These are phyloP conservation scores for Lasiommata megera DNA, from an alignment of 2,888 invertebrate genomes.

Conservation along the genomic window DNA sequence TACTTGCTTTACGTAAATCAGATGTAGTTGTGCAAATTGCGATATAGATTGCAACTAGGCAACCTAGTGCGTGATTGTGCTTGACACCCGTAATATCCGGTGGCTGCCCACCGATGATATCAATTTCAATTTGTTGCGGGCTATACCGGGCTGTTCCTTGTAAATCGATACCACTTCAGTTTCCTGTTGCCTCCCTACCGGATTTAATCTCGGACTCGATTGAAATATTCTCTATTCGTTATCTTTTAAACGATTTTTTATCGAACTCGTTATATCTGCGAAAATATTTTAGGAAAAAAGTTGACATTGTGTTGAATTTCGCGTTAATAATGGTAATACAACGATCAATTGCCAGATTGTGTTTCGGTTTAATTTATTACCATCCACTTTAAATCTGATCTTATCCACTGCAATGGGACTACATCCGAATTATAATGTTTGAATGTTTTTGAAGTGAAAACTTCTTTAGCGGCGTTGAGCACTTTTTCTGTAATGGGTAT, in stretches of 20 bases:
- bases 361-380: too few relatives aligned
- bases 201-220: constrained; percentile 71
- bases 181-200: constrained; percentile 72
- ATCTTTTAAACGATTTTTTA: constrained; percentile 25
- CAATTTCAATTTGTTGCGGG: constrained; percentile 80
- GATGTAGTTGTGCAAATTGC: constrained; percentile 16
- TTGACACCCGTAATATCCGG: constrained; percentile 80
- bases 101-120: constrained; percentile 75
- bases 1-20: constrained; percentile 3
- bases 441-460: too few relatives aligned
- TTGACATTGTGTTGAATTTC: background rate
- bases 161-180: constrained; percentile 75
- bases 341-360: too few relatives aligned
- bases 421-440: too few relatives aligned
- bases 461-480: too few relatives aligned
- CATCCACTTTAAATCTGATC: too few relatives aligned
- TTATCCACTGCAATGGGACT: too few relatives aligned
- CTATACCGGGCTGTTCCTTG: constrained; percentile 71
- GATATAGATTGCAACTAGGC: constrained; percentile 26
- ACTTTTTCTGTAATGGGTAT: too few relatives aligned
- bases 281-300: background rate
- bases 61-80: constrained; percentile 68
- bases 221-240: constrained; percentile 50
- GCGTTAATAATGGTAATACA: too few relatives aligned
- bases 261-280: background rate